A percentile compares a stretch with the other conserved stretches of the same genome.
Conservation (phyloP, 1,140 invertebrate genomes). For the Copidosoma floridanum region DNA sequence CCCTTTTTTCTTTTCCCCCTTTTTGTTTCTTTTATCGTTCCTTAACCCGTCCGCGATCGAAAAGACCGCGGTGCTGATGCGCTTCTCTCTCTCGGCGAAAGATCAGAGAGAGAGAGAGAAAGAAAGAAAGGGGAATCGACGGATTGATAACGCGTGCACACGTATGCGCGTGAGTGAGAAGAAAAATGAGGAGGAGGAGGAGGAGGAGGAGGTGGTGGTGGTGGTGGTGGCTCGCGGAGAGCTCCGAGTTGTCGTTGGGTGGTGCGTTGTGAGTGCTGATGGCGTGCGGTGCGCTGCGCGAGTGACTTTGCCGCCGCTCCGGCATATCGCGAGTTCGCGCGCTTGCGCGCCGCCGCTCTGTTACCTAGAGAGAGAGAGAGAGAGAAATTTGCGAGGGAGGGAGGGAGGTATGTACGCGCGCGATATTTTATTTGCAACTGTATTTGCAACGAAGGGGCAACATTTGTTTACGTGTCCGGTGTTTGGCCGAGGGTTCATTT, state of each 20-base stretch:
- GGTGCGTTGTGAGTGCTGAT: constrained; percentile 40
- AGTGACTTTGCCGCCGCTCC: constrained; percentile 51
- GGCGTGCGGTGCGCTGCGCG: constrained; percentile 55
- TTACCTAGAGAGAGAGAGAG: constrained; percentile 9
- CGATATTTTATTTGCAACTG: no score
- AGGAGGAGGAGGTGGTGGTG: constrained; percentile 42
- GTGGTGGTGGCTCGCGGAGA: no score
- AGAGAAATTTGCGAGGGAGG: constrained; percentile 4
- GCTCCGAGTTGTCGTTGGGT: background rate
- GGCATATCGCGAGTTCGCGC: constrained; percentile 50
- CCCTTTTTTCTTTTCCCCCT: no score
- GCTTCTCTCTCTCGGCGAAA: no score
- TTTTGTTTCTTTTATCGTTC: no score
- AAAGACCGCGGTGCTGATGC: no score
- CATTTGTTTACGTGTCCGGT: no score
- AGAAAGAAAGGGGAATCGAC: background rate
- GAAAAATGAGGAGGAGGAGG: constrained; percentile 35
- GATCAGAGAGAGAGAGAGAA: no score
- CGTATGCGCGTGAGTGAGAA: background rate
- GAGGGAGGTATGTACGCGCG: background rate
- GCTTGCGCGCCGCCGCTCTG: constrained; percentile 46
- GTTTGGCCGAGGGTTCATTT: no score
- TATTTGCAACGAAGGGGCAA: no score
- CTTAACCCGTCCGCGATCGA: background rate
- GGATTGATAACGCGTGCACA: background rate